Evolutionary conservation across 2,113 vertebrate genomes (phyloP).

Genomic region (Callospermophilus lateralis): DNA sequence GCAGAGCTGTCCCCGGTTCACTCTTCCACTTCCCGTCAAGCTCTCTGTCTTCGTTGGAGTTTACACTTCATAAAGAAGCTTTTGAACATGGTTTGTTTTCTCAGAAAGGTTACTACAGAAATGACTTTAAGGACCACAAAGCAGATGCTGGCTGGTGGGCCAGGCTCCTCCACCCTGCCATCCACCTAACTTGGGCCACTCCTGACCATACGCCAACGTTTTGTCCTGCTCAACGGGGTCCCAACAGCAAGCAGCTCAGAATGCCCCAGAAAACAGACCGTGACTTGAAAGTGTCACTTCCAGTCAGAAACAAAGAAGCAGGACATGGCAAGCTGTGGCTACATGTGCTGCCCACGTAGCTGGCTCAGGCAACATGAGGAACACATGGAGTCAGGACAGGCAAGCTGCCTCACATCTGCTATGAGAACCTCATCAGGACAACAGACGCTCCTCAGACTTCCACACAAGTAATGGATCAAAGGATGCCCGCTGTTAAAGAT

Average conservation of each 20-base stretch:
- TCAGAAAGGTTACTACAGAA: neutral
- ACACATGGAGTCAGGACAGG: fast-evolving
- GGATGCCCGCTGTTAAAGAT: neutral
- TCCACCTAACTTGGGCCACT: too few relatives aligned
- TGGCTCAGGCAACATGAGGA: neutral
- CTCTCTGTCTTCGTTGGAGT: neutral
- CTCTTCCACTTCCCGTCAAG: too few relatives aligned
- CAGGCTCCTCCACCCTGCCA: neutral
- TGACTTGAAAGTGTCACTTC: neutral
- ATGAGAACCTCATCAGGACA: neutral
- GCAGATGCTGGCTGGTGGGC: too few relatives aligned
- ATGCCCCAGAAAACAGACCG: neutral
- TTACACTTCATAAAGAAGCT: neutral
- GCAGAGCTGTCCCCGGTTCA: neutral
- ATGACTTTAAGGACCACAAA: neutral
- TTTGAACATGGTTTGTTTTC: neutral
- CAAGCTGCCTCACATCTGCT: neutral
- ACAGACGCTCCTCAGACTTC: neutral
- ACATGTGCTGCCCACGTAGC: fast-evolving
- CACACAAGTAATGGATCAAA: neutral
- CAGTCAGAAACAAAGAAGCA: neutral
- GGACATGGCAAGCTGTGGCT: neutral
- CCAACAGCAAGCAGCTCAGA: neutral
- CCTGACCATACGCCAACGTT: neutral
- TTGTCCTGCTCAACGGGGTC: neutral